Evolutionary conservation across 2,797 vertebrate genomes (phyloP).

Genomic region (Coregonus ussuriensis): DNA sequence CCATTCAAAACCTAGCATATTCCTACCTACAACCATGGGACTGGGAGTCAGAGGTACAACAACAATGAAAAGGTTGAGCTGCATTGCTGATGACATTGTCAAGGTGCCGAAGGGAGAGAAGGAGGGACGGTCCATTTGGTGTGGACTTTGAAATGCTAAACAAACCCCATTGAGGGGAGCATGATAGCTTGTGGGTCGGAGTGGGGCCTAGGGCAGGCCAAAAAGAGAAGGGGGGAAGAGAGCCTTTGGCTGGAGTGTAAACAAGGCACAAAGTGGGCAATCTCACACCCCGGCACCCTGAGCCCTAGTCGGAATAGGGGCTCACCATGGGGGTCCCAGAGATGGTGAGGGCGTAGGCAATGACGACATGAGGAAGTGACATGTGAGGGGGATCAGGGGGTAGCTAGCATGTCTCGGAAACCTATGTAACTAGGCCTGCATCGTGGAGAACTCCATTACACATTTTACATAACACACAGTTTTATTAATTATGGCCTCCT

Average conservation of each 20-base stretch:
- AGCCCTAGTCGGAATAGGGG: slow-evolving; percentile 14
- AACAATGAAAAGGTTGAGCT: slow-evolving; percentile 14
- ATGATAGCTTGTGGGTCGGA: slow-evolving; percentile 7
- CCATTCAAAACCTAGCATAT: neutral
- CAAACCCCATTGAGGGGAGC: slow-evolving; percentile 18
- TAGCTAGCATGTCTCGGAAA: neutral
- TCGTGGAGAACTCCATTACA: neutral
- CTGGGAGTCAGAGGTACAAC: neutral
- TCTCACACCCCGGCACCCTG: slow-evolving; percentile 36
- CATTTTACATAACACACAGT: too few species aligned
- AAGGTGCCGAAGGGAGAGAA: too few species aligned
- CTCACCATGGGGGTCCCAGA: neutral
- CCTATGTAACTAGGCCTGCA: neutral
- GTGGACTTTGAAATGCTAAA: neutral
- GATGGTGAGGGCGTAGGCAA: neutral
- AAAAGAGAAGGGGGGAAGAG: slow-evolving; percentile 14
- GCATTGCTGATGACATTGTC: too few species aligned
- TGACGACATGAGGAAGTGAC: neutral
- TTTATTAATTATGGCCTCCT: too few species aligned
- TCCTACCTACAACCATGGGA: neutral
- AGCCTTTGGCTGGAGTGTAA: slow-evolving; percentile 26
- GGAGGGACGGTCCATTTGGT: too few species aligned
- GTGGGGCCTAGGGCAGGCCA: slow-evolving; percentile 24
- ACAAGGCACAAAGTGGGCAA: slow-evolving; percentile 18
- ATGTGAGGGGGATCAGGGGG: neutral